Evolutionary conservation across 2,797 vertebrate genomes (phyloP).

Genomic region (Galago senegalensis): DNA sequence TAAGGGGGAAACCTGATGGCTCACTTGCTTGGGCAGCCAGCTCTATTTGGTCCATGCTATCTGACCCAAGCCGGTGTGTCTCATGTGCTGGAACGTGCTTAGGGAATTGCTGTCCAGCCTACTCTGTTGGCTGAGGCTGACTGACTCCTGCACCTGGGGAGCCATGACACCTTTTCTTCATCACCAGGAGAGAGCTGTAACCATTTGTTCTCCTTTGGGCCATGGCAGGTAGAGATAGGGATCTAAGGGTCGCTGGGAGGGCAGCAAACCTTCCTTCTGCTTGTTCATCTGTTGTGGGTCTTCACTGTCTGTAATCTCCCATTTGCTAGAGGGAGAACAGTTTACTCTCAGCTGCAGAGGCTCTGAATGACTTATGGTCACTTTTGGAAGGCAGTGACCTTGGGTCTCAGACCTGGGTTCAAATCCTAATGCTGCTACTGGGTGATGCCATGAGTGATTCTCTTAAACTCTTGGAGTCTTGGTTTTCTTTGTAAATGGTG

Average conservation of each 20-base stretch:
- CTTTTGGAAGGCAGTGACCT: background rate
- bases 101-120: background rate
- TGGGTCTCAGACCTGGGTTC: slow-evolving; percentile 36
- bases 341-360: background rate
- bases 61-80: background rate
- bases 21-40: background rate
- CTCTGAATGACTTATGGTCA: background rate
- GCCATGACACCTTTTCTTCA: background rate
- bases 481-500: background rate
- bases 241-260: background rate
- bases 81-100: background rate
- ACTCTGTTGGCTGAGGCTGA: background rate
- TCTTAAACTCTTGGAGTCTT: background rate
- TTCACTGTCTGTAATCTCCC: background rate
- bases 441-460: background rate
- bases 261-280: background rate
- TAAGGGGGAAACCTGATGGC: background rate
- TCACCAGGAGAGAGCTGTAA: background rate
- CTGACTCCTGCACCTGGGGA: background rate
- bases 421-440: background rate
- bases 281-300: background rate
- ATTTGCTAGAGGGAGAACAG: background rate
- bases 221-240: background rate
- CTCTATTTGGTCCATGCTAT: background rate
- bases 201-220: background rate